These are phyloP conservation scores for Rhodinocichla rosea DNA, from an alignment of 2,113 vertebrate species.

Conservation along the genomic window DNA sequence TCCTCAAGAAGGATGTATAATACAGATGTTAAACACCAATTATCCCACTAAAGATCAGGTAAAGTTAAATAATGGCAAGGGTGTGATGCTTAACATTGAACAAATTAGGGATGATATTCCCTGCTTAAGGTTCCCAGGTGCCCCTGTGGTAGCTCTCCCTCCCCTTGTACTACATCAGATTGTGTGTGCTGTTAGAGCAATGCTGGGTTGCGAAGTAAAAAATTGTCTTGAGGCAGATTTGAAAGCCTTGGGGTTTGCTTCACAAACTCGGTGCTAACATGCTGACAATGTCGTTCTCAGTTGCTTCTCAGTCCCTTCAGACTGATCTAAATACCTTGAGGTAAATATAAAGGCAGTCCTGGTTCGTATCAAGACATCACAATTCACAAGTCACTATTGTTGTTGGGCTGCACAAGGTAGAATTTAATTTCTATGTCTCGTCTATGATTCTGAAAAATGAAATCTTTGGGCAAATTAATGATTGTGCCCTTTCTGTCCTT, in stretches of 20 bases:
- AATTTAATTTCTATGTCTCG: not conserved
- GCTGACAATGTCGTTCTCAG: not conserved
- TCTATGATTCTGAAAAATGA: not conserved
- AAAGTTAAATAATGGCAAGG: conserved; percentile 51
- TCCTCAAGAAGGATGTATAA: conserved; percentile 44
- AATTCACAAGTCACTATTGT: not conserved
- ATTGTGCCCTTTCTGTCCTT: not conserved
- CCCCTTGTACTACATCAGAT: not conserved
- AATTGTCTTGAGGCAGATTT: not conserved
- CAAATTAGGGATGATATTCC: conserved; percentile 4
- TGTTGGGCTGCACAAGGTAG: not conserved
- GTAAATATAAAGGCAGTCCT: not conserved
- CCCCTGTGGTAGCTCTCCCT: not conserved
- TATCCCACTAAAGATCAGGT: conserved; percentile 46
- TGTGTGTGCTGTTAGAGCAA: not conserved
- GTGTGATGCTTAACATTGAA: conserved; percentile 29
- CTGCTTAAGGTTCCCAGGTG: not conserved
- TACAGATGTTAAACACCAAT: conserved; percentile 62
- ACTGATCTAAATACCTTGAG: not conserved
- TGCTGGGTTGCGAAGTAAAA: not conserved
- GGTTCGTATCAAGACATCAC: not conserved
- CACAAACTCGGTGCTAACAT: not conserved
- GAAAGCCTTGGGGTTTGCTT: not conserved
- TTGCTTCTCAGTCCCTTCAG: not conserved
- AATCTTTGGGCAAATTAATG: not conserved